Base-by-base conservation (phyloP, 2,113 vertebrate species). In the Polyodon spathula region DNA sequence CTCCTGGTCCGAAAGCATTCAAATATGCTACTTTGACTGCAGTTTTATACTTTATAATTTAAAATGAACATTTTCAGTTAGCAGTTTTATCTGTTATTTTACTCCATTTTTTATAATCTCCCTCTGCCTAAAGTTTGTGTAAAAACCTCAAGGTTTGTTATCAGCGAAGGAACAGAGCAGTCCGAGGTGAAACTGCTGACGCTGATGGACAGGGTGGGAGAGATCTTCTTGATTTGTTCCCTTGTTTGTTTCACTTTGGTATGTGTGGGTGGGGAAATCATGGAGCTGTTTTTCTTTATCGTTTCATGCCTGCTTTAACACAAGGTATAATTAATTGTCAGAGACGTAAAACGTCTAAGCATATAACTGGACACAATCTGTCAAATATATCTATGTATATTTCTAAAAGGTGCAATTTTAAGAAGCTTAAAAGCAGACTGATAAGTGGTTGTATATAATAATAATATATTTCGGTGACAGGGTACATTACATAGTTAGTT, bases 71-170 rank as follows among this genome's bases (percentile, higher is more conserved):
- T 67, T 62, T 67, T 68, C 71, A 56, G 65, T 70, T 73, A 65
- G 42, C 17, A 57, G 62, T 52, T 53, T 27, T 39, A 75, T 84
- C 80, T 78, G 54, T 52, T 3, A 72, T 14, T 1, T 1, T 66
- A 69, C 82, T 82, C 74, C 84, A 80, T 78, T 52, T 52, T 3
- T 72, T 14, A 0, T 1, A 65, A 69, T 82, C 81, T 79, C 81
- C 79, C 59, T 57, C 10, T 60, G 76, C 76, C 80, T 54, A 63
- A 60, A 68, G 81, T 75, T 71, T 77, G 78, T 75, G 60, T 69
- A 73, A 66, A 78, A 77, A 82, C 84, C 83, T 85, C 84, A 76
- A 67, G 84, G 80, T 75, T 76, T 65, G 74, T 86, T 87, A 88
- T 87, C 84, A 54, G 78, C 74, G 51, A 0, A 10, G 59, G 65